Percentiles rank a stretch among this genome's conserved stretches.
phyloP scores from a whole-genome alignment of 1,140 invertebrate species.

The Spodoptera frugiperda region DNA sequence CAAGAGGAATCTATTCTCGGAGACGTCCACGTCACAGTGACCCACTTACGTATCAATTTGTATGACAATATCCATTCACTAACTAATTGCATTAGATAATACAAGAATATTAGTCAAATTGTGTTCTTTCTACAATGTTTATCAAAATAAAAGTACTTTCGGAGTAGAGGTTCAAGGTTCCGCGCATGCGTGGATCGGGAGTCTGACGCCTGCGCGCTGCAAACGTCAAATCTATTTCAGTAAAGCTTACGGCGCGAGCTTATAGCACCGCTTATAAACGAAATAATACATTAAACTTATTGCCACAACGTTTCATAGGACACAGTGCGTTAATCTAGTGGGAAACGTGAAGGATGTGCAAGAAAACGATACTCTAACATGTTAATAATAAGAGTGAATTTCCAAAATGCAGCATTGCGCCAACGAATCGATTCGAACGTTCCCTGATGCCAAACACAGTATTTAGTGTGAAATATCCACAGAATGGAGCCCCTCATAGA shows the following conservation, averaged over 20 bases:
- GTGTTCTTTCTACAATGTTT: neutral
- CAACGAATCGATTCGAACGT: slow-evolving; percentile 70
- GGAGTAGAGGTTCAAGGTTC: neutral
- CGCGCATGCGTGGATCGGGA: slow-evolving; percentile 64
- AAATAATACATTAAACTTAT: slow-evolving; percentile 51
- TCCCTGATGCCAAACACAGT: slow-evolving; percentile 72
- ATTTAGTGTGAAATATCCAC: slow-evolving; percentile 68
- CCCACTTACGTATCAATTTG: slow-evolving; percentile 22
- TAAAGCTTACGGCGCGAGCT: slow-evolving; percentile 67
- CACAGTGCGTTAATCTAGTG: neutral
- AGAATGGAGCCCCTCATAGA: slow-evolving; percentile 91
- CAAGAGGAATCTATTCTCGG: slow-evolving; percentile 26
- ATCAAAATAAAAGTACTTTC: neutral
- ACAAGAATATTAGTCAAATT: neutral
- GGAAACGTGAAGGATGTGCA: slow-evolving; percentile 39
- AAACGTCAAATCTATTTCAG: slow-evolving; percentile 84
- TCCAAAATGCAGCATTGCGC: slow-evolving; percentile 77
- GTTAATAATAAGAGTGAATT: slow-evolving; percentile 22
- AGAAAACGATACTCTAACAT: slow-evolving; percentile 50
- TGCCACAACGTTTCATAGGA: neutral
- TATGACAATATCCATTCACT: slow-evolving; percentile 27
- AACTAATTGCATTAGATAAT: neutral
- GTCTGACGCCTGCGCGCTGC: slow-evolving; percentile 65
- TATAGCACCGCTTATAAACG: slow-evolving; percentile 61
- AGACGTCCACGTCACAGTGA: slow-evolving; percentile 1